Percentiles rank a stretch among this genome's conserved stretches.
These are phyloP conservation scores for Ichneumoninae sp. DNA, from an alignment of 2,888 invertebrate genomes.

Conservation along the genomic window DNA sequence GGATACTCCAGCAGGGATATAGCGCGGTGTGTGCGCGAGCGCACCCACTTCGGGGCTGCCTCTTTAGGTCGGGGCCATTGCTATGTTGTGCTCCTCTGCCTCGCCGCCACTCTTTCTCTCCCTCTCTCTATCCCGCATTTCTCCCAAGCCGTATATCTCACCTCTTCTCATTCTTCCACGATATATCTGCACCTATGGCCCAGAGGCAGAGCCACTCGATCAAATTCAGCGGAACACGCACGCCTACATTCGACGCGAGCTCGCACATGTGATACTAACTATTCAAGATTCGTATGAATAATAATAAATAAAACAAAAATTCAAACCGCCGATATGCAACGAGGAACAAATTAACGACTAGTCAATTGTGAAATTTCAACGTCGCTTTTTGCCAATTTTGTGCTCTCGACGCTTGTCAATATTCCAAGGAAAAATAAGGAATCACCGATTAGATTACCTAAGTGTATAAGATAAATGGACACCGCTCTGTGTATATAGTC, in stretches of 20 bases:
- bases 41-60: conserved; percentile 79
- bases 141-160: conserved; percentile 27
- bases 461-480: background rate
- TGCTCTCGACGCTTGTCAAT: conserved; percentile 33
- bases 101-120: conserved; percentile 62
- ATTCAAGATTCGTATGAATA: conserved; percentile 59
- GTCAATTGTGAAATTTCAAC: conserved; percentile 53
- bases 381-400: conserved; percentile 45
- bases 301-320: conserved; percentile 41
- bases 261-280: conserved; percentile 56
- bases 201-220: conserved; percentile 76
- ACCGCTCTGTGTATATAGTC: conserved; percentile 2
- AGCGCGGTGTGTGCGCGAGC: conserved; percentile 71
- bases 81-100: conserved; percentile 69
- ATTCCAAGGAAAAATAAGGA: background rate
- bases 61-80: conserved; percentile 77
- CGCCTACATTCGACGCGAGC: conserved; percentile 74
- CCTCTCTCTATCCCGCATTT: conserved; percentile 42
- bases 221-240: conserved; percentile 76
- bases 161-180: conserved; percentile 44
- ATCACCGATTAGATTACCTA: conserved; percentile 49
- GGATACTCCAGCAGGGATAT: conserved; percentile 63
- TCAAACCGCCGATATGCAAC: background rate
- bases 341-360: conserved; percentile 40
- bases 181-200: conserved; percentile 64